phyloP scores from a whole-genome alignment of 2,888 invertebrate genomes.

The Escarpia spicata region DNA sequence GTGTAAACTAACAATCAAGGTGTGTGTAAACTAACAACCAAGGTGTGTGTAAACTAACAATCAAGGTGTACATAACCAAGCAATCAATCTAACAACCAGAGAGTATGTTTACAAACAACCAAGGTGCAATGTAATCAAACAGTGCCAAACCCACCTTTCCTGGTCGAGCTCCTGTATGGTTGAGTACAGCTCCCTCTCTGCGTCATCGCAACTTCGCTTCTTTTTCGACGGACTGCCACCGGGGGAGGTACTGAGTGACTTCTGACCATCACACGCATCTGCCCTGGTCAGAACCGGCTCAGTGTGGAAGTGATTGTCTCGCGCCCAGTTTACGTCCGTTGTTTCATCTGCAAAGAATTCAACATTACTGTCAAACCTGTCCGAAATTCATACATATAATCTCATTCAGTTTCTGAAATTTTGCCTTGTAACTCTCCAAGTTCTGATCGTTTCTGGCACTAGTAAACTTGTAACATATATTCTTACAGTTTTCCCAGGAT shows the following conservation, averaged over 20 bases:
- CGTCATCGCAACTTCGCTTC: neutral
- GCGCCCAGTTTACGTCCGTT: neutral
- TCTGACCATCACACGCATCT: neutral
- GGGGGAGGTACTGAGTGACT: neutral
- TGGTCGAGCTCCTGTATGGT: neutral
- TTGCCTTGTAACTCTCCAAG: neutral
- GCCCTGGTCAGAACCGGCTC: neutral
- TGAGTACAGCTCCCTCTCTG: neutral
- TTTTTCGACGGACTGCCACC: constrained; percentile 3
- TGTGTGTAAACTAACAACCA: too few relatives aligned
- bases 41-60: too few relatives aligned
- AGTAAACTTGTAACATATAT: neutral
- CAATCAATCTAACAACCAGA: neutral
- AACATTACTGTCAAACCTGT: neutral
- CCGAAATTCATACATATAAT: neutral
- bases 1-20: neutral
- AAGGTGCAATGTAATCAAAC: neutral
- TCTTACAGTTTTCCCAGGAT: neutral
- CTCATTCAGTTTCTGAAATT: neutral
- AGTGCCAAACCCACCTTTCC: neutral
- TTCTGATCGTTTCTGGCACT: neutral
- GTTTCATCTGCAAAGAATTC: neutral
- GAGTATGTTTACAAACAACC: neutral
- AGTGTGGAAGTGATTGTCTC: constrained; percentile 3
- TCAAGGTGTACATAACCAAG: neutral